A percentile compares a stretch with the other conserved stretches of the same genome.
Conservation (phyloP, 2,797 vertebrate species). For the Phrynocephalus vlangalii region DNA sequence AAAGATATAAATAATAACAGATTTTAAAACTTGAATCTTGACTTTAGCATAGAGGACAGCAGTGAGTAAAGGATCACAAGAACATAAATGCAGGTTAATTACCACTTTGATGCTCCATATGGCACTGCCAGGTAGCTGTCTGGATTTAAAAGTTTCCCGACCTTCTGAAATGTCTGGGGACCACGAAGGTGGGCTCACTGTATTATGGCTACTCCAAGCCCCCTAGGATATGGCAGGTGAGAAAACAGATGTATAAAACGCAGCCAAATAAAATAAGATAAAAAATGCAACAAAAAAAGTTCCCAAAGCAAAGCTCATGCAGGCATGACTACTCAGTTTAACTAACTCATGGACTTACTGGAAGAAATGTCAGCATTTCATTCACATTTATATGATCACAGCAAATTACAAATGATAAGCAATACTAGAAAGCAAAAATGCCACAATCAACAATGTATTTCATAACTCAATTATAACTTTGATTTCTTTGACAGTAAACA, state of each 20-base stretch:
- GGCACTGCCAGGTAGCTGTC: slow-evolving; percentile 93
- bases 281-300: slow-evolving; percentile 85
- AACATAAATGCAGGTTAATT: slow-evolving; percentile 87
- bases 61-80: slow-evolving; percentile 74
- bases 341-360: slow-evolving; percentile 63
- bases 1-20: not conserved
- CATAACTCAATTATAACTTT: slow-evolving; percentile 4
- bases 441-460: slow-evolving; percentile 19
- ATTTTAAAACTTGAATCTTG: slow-evolving; percentile 10
- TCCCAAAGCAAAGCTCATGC: slow-evolving; percentile 87
- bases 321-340: slow-evolving; percentile 73
- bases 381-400: slow-evolving; percentile 41
- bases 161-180: slow-evolving; percentile 95
- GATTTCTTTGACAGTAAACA: slow-evolving; percentile 10
- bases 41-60: slow-evolving; percentile 54
- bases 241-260: slow-evolving; percentile 89
- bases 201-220: slow-evolving; percentile 97
- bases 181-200: slow-evolving; percentile 97
- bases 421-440: slow-evolving; percentile 35
- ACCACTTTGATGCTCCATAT: slow-evolving; percentile 99
- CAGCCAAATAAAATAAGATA: slow-evolving; percentile 77
- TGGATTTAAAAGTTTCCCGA: slow-evolving; percentile 97
- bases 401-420: not conserved
- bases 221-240: slow-evolving; percentile 94
- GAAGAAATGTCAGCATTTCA: slow-evolving; percentile 57